Percentiles rank a stretch among this genome's conserved stretches.
phyloP scores from a whole-genome alignment of 2,888 invertebrate species.

The Hirtodrosophila duncani region DNA sequence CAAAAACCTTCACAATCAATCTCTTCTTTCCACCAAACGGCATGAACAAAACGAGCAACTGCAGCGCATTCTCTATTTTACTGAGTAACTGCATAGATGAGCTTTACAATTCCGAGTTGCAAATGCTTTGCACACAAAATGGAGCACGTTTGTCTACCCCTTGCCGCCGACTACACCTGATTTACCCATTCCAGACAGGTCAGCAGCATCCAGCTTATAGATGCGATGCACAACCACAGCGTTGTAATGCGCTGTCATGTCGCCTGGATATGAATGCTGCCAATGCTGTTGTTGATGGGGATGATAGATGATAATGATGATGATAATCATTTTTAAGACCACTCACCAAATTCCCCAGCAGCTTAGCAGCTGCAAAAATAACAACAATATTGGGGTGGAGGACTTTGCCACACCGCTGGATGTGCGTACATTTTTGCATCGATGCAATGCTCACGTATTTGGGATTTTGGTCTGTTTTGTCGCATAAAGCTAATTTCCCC shows the following conservation, averaged over 20 bases:
- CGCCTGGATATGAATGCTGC: conserved; percentile 19
- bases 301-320: conserved; percentile 18
- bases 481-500: conserved; percentile 39
- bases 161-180: conserved; percentile 2
- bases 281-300: conserved; percentile 22
- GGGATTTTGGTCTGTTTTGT: conserved; percentile 51
- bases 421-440: conserved; percentile 36
- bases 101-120: conserved; percentile 37
- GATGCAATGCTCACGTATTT: conserved; percentile 58
- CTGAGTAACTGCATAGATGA: conserved; percentile 45
- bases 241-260: conserved; percentile 27
- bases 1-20: no score
- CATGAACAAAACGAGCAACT: no score
- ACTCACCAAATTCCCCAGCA: conserved; percentile 19
- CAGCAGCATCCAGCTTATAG: conserved; percentile 19
- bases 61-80: no score
- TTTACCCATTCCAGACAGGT: conserved; percentile 6
- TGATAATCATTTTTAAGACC: conserved; percentile 38
- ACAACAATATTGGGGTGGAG: conserved; percentile 2
- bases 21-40: no score
- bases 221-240: conserved; percentile 19
- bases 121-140: conserved; percentile 54
- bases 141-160: conserved; percentile 49
- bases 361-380: conserved; percentile 22
- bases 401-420: conserved; percentile 29